Evolutionary conservation across 2,797 vertebrate genomes (phyloP).

Genomic region (Tapera naevia): DNA sequence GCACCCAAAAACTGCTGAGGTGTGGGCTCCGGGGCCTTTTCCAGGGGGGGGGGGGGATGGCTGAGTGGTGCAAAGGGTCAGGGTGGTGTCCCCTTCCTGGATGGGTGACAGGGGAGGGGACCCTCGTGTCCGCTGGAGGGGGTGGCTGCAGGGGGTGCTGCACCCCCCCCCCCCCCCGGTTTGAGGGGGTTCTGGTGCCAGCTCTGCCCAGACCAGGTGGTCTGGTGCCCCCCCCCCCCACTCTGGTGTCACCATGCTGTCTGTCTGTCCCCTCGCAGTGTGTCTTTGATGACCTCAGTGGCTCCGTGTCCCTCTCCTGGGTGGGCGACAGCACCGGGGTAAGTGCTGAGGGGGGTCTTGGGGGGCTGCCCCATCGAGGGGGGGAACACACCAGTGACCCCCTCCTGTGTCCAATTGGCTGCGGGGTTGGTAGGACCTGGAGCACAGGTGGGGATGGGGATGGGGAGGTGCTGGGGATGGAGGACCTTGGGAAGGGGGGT

Average conservation of each 20-base stretch:
- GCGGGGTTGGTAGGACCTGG: neutral
- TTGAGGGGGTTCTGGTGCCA: too few relatives aligned
- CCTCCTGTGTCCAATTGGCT: too few relatives aligned
- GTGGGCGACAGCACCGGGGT: conserved; percentile 93
- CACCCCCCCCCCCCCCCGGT: too few relatives aligned
- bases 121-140: neutral
- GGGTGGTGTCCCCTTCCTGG: neutral
- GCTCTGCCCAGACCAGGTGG: neutral
- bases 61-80: neutral
- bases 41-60: neutral
- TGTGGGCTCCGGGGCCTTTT: neutral
- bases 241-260: accelerated
- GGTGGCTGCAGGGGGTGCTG: neutral
- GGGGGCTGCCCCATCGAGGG: neutral
- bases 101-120: neutral
- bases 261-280: conserved; percentile 67
- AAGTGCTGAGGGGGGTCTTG: conserved; percentile 67
- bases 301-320: conserved; percentile 92
- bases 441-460: too few relatives aligned
- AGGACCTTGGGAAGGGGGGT: neutral
- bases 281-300: conserved; percentile 87
- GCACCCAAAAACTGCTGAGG: too few relatives aligned
- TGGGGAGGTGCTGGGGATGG: neutral
- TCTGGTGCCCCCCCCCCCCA: neutral
- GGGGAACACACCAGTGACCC: too few relatives aligned